Base-by-base conservation (phyloP, 1,140 invertebrate species). In the Halictus rubicundus region DNA sequence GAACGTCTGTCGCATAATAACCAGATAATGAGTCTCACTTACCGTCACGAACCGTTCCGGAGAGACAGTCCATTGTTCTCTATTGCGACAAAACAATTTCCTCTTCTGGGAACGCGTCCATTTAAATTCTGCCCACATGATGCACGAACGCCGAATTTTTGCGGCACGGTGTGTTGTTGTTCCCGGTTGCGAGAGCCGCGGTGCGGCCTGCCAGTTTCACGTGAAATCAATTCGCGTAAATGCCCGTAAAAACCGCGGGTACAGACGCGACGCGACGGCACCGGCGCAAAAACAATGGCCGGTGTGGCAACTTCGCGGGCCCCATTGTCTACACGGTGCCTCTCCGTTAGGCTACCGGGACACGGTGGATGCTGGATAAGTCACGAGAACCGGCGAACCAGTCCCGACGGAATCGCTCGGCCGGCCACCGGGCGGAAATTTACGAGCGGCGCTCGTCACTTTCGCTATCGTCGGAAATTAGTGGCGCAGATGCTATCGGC, bases 151-250 rank as follows among this genome's bases (percentile, higher is more conserved):
- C n/a, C 37, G 63, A 65, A 42, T 37, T 65, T 16, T 42, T n/a
- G 19, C 32, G 16, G 8, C 19, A 42, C 32, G 19, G 8, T 42
- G n/a, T n/a, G n/a, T n/a, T n/a, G n/a, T n/a, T n/a, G 49, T 52
- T 52, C 4, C 63, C 73, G 23, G 49, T 32, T 32, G 32, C 32
- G 32, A 32, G 32, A 32, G 32, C 5, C 32, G 46, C n/a, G 54
- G 27, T 37, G n/a, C n/a, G n/a, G 54, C 66, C 21, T 74, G 52
- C 75, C 66, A 77, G 66, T 71, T 61, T 72, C 74, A 78, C 68
- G 75, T 72, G 65, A 76, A 73, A 81, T 81, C 73, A 54, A 77
- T 71, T 81, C 79, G 74, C 75, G 79, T 81, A 70, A 78, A 81
- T 78, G 66, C 74, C 52, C 23, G 52, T 78, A 81, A 81, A 81